phyloP scores from a whole-genome alignment of 2,797 vertebrate genomes.

The Typhlichthys subterraneus region DNA sequence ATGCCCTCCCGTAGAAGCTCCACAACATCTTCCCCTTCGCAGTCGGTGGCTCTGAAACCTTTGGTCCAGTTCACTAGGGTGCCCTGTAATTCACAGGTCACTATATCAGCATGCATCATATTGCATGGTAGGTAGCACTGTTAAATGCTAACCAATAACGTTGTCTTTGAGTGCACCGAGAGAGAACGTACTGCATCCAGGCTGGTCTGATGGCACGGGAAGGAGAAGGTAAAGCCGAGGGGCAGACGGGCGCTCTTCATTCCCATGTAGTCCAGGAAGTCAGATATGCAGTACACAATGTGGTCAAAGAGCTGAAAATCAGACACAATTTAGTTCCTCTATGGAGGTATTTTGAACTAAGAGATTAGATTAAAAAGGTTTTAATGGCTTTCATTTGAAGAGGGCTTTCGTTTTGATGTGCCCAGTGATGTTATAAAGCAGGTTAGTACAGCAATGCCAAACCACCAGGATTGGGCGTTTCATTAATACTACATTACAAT shows the following conservation, averaged over 20 bases:
- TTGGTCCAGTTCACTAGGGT: constrained; percentile 97
- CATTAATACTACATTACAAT: not conserved
- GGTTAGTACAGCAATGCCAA: too few relatives aligned
- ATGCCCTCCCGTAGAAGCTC: constrained; percentile 91
- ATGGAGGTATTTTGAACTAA: too few relatives aligned
- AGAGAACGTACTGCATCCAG: constrained; percentile 87
- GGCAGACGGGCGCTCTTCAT: constrained; percentile 96
- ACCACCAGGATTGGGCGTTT: not conserved
- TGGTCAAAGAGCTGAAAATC: constrained; percentile 92
- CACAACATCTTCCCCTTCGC: constrained; percentile 93
- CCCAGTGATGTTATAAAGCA: too few relatives aligned
- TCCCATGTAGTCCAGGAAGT: constrained; percentile 99
- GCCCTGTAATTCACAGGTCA: constrained; percentile 74
- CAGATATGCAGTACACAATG: constrained; percentile 97
- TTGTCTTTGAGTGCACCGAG: not conserved
- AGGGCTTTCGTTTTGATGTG: too few relatives aligned
- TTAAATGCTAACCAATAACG: too few relatives aligned
- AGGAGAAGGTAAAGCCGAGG: constrained; percentile 97
- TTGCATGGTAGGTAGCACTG: too few relatives aligned
- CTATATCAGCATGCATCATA: too few relatives aligned
- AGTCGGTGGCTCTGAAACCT: constrained; percentile 97
- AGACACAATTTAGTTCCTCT: not conserved
- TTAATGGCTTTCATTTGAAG: too few relatives aligned
- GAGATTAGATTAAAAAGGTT: too few relatives aligned
- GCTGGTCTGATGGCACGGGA: constrained; percentile 95